These are phyloP conservation scores for Andrena trimmerana DNA, from an alignment of 2,888 invertebrate species.

Conservation along the genomic window DNA sequence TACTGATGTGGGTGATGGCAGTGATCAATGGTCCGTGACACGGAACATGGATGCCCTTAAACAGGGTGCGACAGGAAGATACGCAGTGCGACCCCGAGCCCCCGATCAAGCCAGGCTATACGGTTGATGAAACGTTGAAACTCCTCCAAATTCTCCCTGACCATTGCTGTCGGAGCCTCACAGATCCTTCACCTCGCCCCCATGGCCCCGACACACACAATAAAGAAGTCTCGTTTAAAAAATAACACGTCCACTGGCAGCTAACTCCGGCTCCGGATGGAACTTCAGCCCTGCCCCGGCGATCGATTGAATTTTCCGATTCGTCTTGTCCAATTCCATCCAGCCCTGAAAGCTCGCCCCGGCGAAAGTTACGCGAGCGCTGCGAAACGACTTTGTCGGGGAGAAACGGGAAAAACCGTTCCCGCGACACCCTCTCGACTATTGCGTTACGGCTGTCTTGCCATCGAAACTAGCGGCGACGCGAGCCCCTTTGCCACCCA, in stretches of 20 bases:
- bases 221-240: background rate
- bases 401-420: conserved; percentile 61
- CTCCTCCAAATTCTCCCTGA: too few relatives aligned
- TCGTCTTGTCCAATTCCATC: conserved; percentile 41
- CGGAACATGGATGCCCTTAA: too few relatives aligned
- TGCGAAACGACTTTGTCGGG: conserved; percentile 48
- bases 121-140: too few relatives aligned
- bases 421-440: conserved; percentile 35
- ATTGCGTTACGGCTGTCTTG: conserved; percentile 61
- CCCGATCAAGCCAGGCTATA: too few relatives aligned
- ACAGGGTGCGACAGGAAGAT: too few relatives aligned
- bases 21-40: too few relatives aligned
- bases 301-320: conserved; percentile 50
- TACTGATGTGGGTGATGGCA: too few relatives aligned
- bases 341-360: conserved; percentile 19
- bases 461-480: conserved; percentile 48
- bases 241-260: conserved; percentile 20
- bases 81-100: too few relatives aligned
- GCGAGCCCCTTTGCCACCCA: background rate
- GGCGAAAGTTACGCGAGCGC: conserved; percentile 40
- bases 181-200: too few relatives aligned
- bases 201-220: too few relatives aligned
- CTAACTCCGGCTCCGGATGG: background rate
- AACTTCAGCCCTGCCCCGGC: background rate
- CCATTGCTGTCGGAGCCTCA: too few relatives aligned